Evolutionary conservation across 2,797 vertebrate genomes (phyloP), one percentile per base, ranked within the genome.

Genomic region (Propithecus perrieri): DNA sequence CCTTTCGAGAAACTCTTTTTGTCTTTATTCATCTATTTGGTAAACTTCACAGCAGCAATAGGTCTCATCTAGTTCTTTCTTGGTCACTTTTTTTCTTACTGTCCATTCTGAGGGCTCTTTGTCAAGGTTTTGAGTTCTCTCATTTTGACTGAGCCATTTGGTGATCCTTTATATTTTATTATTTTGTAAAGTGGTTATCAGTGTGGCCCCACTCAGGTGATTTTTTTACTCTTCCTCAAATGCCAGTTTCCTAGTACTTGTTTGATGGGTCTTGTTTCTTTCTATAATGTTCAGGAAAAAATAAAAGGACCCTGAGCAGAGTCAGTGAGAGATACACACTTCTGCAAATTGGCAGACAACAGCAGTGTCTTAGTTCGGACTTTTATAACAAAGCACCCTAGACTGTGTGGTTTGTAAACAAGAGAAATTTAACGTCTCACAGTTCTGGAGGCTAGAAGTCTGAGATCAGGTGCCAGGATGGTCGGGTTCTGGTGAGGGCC

Each of bases 181-280:
- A 74, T 83, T 95, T 89, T 18, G 30, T 96, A 87, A 79, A 57
- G 63, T 80, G 95, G 81, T 26, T 89, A 90, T 88, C 87, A 85
- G 43, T 88, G 79, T n/a, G 84, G 15, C 38, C 4, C 0, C 94
- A 63, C 33, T 83, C 94, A 67, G 38, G 18, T 57, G 33, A 76
- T 35, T 67, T 74, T 65, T 55, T 71, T 46, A 24, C 15, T 38
- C 20, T 38, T 4, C 20, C 24, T 41, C 81, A 57, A 61, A 76
- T 63, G 12, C 11, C 33, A 85, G 22, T 41, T 75, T 95, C 69
- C 71, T 93, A 33, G 72, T 94, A 86, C 85, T 81, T 72, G 24
- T 96, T 65, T 67, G 20, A n/a, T 86, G n/a, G 86, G 86, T 95
- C 78, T 94, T 97, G 57, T 65, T 96, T 74, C 67, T 41, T 65